A percentile compares a stretch with the other conserved stretches of the same genome.
Evolutionary conservation across 2,113 vertebrate genomes (phyloP).

Genomic region (Taxidea taxus): DNA sequence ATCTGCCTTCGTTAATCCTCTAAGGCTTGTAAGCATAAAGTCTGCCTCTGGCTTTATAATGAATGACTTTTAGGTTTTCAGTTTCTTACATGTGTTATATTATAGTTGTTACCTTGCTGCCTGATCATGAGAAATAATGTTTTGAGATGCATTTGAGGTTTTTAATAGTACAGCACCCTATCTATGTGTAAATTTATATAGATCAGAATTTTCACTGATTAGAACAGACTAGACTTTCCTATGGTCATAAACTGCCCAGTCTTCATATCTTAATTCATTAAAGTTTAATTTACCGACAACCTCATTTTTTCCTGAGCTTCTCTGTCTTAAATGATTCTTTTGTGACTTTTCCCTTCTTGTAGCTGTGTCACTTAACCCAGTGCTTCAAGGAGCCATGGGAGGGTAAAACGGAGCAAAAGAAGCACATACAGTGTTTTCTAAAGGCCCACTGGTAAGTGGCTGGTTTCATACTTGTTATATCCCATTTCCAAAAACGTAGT

Average conservation of each 20-base stretch:
- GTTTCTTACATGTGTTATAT: background rate
- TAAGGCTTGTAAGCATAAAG: background rate
- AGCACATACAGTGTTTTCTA: background rate
- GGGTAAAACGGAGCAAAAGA: background rate
- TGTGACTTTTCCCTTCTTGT: background rate
- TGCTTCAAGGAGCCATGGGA: background rate
- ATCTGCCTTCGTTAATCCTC: background rate
- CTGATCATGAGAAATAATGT: background rate
- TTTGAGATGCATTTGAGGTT: background rate
- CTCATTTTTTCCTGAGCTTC: accelerated
- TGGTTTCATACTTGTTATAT: background rate
- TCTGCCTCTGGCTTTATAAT: background rate
- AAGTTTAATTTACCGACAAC: background rate
- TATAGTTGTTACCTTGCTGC: background rate
- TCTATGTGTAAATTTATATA: background rate
- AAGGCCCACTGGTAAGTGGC: accelerated
- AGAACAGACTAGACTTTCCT: background rate
- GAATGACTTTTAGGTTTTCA: background rate
- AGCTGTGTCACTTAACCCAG: background rate
- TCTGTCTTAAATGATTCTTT: background rate
- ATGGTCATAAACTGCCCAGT: background rate
- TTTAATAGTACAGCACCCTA: background rate
- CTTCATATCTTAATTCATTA: background rate
- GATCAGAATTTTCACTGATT: background rate
- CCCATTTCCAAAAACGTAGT: background rate